Evolutionary conservation across 2,113 vertebrate genomes (phyloP), one percentile per base, ranked within the genome.

Genomic region (Chaenogobius annularis): DNA sequence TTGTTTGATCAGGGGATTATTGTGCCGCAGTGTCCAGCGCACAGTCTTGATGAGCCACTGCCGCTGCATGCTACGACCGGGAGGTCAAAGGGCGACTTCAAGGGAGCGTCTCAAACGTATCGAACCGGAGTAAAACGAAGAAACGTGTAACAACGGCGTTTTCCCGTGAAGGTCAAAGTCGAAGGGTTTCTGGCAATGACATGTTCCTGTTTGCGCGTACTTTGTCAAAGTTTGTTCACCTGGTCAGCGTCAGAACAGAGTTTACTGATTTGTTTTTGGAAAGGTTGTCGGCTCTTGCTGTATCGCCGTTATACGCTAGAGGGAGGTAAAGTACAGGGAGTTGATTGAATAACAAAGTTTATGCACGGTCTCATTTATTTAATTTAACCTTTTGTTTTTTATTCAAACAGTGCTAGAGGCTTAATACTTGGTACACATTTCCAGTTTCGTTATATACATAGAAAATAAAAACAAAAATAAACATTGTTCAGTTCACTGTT

Each of bases 31-130:
- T n/a, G 64, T 52, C 63, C 46, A 35, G 55, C 55, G 70, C 31
- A 66, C 64, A 7, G 13, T 44, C 15, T 50, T 58, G 26, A 63
- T 55, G 23, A 71, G 12, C 48, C 66, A n/a, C 52, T 68, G 12
- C 52, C 63, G 19, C 52, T 68, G 81, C 92, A 92, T 92, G 80
- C 65, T 84, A 64, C 54, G 26, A 70, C 4, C 19, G 31, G 37
- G 55, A 23, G 10, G 15, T 12, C 23, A 86, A 83, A 81, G 84
- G 79, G 77, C 79, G 71, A 1, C 2, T 10, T 17, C n/a, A 15
- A 88, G 91, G 90, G 87, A 91, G 56, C 68, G 90, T 86, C 69
- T 71, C 10, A 64, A 89, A 92, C 59, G 83, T 75, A 72, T 47
- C 10, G 7, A 23, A 35, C 11, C 1, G 2, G 0, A 10, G 1